Evolutionary conservation across 2,113 vertebrate genomes (phyloP), one percentile per base, ranked within the genome.

Genomic region (Typhlomys cinereus): DNA sequence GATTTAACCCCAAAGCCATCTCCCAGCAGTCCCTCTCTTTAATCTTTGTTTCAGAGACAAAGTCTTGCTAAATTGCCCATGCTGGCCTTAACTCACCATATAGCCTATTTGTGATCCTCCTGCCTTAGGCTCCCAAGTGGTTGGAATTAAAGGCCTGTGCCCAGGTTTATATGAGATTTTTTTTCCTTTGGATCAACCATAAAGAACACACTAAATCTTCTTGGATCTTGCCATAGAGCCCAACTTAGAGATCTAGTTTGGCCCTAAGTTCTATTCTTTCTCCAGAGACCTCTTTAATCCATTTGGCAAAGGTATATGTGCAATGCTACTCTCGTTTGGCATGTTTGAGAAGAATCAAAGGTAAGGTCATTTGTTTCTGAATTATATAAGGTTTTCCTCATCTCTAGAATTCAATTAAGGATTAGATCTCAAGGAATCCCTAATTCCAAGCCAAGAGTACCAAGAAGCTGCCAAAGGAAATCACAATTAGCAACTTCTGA

Each of bases 361-460:
- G 64, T 88, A 70, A 71, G 18, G 31, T 20, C 5, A 3, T 67
- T 92, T 2, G 2, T 64, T 94, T 87, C 67, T 76, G 80, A 91
- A 87, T 89, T 57, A 52, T 59, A 50, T 46, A 12, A 86, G 57
- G 29, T 73, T 92, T 44, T 84, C 50, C 90, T 85, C 79, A 66
- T 84, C 61, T 92, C 54, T 91, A 88, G 81, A 92, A 84, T 70
- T 50, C 71, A 89, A 92, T 94, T 92, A 94, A 75, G 89, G 79
- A 81, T 94, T 83, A 79, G 80, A 57, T 25, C 64, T 91, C 48
- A 27, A 95, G 81, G 89, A 95, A 94, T 89, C 91, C 76, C 73
- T 85, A 75, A 70, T 85, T 91, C 64, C 46, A 91, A 95, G 91
- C 94, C 92, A 89, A 91, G 54, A 88, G 70, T 64, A 78, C 90